phyloP scores from a whole-genome alignment of 2,888 invertebrate genomes.

The Dolichopus griseipennis region DNA sequence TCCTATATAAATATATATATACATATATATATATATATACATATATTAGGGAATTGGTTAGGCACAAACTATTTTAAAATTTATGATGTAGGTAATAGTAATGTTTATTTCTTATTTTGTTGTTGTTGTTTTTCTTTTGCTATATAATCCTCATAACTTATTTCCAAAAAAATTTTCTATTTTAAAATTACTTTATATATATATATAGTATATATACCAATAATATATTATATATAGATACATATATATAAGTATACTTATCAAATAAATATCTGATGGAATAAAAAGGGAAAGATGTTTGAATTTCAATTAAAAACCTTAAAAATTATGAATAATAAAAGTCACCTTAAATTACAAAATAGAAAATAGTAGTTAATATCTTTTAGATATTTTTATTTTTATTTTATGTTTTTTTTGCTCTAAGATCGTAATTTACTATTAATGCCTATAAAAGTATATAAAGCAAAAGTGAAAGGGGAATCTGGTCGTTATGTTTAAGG shows the following conservation, averaged over 20 bases:
- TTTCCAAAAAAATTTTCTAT: not conserved
- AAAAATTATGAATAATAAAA: conserved; percentile 12
- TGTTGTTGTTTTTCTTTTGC: not conserved
- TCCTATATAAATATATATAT: too few species aligned
- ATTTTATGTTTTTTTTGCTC: too few species aligned
- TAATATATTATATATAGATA: not conserved
- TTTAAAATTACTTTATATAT: not conserved
- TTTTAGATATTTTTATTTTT: too few species aligned
- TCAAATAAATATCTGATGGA: not conserved
- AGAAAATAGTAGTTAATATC: not conserved
- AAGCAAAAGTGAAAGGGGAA: too few species aligned
- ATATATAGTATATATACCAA: not conserved
- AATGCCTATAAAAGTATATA: too few species aligned
- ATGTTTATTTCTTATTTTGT: not conserved
- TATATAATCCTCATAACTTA: not conserved
- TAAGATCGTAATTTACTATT: too few species aligned
- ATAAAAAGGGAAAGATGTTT: not conserved
- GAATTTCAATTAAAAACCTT: conserved; percentile 9
- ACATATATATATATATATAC: too few species aligned
- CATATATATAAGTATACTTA: not conserved
- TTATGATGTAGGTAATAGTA: conserved; percentile 1
- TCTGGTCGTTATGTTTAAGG: too few species aligned
- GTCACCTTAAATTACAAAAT: conserved; percentile 8
- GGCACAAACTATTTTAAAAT: conserved; percentile 1
- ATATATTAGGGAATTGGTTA: too few species aligned